These are phyloP conservation scores for Toxotes jaculatrix DNA, from an alignment of 2,113 vertebrate species.

Conservation along the genomic window DNA sequence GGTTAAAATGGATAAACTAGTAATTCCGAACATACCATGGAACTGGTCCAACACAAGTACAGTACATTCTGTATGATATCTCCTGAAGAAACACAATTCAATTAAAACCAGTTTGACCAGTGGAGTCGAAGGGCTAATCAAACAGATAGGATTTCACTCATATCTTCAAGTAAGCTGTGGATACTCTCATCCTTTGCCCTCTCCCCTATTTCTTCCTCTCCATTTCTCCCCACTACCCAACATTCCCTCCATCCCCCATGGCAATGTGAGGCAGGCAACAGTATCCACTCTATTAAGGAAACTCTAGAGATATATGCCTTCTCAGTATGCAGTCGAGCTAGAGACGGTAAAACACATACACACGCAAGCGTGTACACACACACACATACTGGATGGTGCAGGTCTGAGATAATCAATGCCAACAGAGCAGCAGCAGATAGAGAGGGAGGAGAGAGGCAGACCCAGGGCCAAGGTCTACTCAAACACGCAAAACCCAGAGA, in stretches of 20 bases:
- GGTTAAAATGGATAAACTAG: not conserved
- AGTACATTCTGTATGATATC: slow-evolving; percentile 9
- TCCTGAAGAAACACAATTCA: slow-evolving; percentile 48
- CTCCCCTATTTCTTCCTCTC: slow-evolving; percentile 44
- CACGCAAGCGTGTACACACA: slow-evolving; percentile 15
- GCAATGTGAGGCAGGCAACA: slow-evolving; percentile 68
- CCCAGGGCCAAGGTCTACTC: slow-evolving; percentile 58
- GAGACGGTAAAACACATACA: slow-evolving; percentile 56
- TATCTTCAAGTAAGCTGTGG: slow-evolving; percentile 52
- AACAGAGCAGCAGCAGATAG: slow-evolving; percentile 62
- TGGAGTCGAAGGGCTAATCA: slow-evolving; percentile 65
- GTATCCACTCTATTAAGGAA: slow-evolving; percentile 72
- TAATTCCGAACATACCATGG: not conserved
- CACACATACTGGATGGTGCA: slow-evolving; percentile 32
- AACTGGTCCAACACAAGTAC: not conserved
- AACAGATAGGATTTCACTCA: slow-evolving; percentile 66
- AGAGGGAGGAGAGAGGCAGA: slow-evolving; percentile 44
- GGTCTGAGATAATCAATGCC: slow-evolving; percentile 76
- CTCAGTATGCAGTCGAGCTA: slow-evolving; percentile 71
- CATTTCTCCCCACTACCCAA: slow-evolving; percentile 35
- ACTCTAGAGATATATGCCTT: slow-evolving; percentile 77
- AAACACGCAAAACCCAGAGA: slow-evolving; percentile 59
- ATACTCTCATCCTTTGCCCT: slow-evolving; percentile 59
- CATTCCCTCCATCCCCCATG: slow-evolving; percentile 60
- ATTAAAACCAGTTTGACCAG: slow-evolving; percentile 42